Evolutionary conservation across 2,797 vertebrate genomes (phyloP), one percentile per base, ranked within the genome.

Genomic region (Halcyon chelicuti): DNA sequence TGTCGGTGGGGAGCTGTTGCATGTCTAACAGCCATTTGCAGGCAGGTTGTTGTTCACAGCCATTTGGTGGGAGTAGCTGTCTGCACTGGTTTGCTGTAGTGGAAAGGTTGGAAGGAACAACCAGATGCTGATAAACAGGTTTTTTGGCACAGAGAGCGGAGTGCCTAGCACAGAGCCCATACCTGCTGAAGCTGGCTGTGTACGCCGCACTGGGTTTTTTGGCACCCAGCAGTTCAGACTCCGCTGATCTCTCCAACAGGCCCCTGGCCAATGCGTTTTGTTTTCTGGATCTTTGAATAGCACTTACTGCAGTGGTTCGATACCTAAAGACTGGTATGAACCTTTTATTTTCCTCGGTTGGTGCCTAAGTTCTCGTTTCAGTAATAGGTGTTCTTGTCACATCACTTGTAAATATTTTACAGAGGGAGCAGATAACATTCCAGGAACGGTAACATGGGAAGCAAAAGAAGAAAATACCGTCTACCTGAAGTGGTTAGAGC

Each of bases 381-480:
- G 40, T 65, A 33, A 4, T 10, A 42, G 57, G 14, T 71, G 20
- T 18, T 89, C 5, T 75, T 61, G 40, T 93, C 61, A 81, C 76
- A 33, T 66, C 31, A 35, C 60, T 85, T 93, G 78, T 62, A 37
- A 93, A 94, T 93, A 7, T 98, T 92, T 81, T 55, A 22, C 97
- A 99, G 99, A 98, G 79, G 99, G 99, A 97, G 99, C 99, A 40
- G 99, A 99, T 94, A 98, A 99, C 98, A 99, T 99, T 98, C 99
- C 99, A 11, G 99, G 99, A 66, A 97, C 96, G 0, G 99, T 99
- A 65, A 98, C 96, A 19, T 98, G 98, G 97, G 99, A 99, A 97
- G 97, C 94, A 94, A 98, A 98, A 61, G 99, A 99, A 14, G 98
- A 99, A 73, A 99, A 99, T 55, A 98, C 98, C 0, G 98, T 99